These are phyloP conservation scores for Karalla daura DNA, from an alignment of 2,797 vertebrate genomes.

Conservation along the genomic window DNA sequence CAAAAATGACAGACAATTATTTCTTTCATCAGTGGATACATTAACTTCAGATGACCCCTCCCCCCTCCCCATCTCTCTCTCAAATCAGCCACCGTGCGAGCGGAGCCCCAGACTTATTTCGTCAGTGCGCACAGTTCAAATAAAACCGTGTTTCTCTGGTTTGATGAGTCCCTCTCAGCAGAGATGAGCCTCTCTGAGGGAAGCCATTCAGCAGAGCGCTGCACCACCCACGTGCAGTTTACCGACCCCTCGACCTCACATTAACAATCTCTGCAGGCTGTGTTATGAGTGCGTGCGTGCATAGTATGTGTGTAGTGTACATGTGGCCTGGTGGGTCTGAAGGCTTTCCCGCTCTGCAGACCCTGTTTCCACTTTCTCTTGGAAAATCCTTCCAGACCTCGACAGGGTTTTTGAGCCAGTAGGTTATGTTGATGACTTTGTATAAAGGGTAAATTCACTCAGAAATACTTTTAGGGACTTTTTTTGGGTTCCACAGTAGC, in stretches of 20 bases:
- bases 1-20: conserved; percentile 43
- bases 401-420: conserved; percentile 33
- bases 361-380: conserved; percentile 66
- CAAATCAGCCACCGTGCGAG: conserved; percentile 41
- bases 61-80: no score
- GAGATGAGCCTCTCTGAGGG: conserved; percentile 73
- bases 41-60: conserved; percentile 48
- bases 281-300: conserved; percentile 35
- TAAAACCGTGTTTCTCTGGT: conserved; percentile 66
- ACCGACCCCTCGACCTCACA: conserved; percentile 74
- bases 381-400: conserved; percentile 61
- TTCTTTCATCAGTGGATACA: conserved; percentile 65
- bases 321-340: conserved; percentile 53
- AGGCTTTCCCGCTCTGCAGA: conserved; percentile 47
- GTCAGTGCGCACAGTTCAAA: conserved; percentile 69
- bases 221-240: conserved; percentile 79
- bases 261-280: conserved; percentile 67
- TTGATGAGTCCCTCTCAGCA: conserved; percentile 61
- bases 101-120: conserved; percentile 31
- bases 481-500: conserved; percentile 30
- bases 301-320: conserved; percentile 23
- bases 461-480: conserved; percentile 38
- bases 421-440: conserved; percentile 42
- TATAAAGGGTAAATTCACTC: conserved; percentile 41
- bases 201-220: conserved; percentile 76